phyloP scores from a whole-genome alignment of 2,888 invertebrate genomes.

The Rhopalosiphum nymphaeae region DNA sequence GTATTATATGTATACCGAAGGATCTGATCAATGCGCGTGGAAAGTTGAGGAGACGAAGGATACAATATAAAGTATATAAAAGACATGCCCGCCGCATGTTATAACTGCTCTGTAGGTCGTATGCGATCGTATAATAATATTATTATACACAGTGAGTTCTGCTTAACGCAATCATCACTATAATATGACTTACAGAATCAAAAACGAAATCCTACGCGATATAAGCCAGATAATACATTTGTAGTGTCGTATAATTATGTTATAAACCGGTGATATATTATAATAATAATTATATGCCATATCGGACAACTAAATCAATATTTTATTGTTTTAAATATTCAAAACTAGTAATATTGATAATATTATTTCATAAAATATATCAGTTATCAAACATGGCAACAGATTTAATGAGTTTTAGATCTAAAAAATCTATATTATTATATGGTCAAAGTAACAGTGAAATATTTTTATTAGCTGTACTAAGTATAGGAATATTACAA shows the following conservation, averaged over 20 bases:
- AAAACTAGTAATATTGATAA: neutral
- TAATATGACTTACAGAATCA: neutral
- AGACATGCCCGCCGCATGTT: neutral
- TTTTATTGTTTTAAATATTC: neutral
- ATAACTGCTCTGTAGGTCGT: neutral
- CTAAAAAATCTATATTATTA: neutral
- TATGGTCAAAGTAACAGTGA: neutral
- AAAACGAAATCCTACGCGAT: neutral
- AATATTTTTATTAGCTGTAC: neutral
- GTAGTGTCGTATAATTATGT: neutral
- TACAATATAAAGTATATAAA: neutral
- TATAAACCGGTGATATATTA: neutral
- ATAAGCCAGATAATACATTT: neutral
- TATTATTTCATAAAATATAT: neutral
- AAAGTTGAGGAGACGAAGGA: constrained; percentile 11
- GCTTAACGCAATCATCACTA: neutral
- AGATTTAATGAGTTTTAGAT: neutral
- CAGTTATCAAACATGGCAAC: neutral
- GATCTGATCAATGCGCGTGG: constrained; percentile 7
- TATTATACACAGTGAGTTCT: neutral
- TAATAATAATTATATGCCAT: neutral
- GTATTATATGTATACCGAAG: neutral
- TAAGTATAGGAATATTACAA: neutral
- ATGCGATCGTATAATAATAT: neutral
- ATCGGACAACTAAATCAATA: neutral